phyloP scores from a whole-genome alignment of 2,888 invertebrate species.

The Leptinotarsa tumamoca region DNA sequence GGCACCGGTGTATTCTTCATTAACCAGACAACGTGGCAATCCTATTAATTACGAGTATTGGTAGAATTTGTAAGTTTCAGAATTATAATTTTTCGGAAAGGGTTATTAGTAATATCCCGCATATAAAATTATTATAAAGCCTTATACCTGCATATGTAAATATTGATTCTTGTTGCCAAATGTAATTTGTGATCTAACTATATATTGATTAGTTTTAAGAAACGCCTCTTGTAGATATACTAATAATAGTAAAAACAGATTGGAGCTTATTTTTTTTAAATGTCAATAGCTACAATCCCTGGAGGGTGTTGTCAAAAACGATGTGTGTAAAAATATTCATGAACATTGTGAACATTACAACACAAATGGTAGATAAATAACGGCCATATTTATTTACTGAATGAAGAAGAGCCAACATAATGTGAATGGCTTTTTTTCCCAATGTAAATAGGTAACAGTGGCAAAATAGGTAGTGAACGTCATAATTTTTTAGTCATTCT shows the following conservation, averaged over 20 bases:
- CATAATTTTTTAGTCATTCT: too few relatives aligned
- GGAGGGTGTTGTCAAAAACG: neutral
- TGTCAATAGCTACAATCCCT: too few relatives aligned
- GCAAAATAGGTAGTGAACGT: neutral
- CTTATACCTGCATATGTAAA: neutral
- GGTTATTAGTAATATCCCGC: neutral
- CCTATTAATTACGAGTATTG: neutral
- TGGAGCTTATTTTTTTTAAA: too few relatives aligned
- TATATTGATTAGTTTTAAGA: constrained; percentile 7
- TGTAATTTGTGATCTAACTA: constrained; percentile 38
- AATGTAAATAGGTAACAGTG: neutral
- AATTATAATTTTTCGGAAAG: neutral
- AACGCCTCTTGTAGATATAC: constrained; percentile 1
- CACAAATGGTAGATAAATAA: constrained; percentile 53
- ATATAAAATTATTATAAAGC: neutral
- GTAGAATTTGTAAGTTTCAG: too few relatives aligned
- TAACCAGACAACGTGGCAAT: neutral
- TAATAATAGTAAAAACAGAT: neutral
- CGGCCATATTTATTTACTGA: constrained; percentile 58
- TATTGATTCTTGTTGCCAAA: constrained; percentile 38
- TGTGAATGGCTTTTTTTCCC: neutral
- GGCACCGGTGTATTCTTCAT: too few relatives aligned
- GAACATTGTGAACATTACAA: neutral
- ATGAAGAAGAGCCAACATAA: neutral
- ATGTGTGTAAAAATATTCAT: neutral